Evolutionary conservation across 2,888 invertebrate genomes (phyloP), one percentile per base, ranked within the genome.

Genomic region (Phengaris alcon): DNA sequence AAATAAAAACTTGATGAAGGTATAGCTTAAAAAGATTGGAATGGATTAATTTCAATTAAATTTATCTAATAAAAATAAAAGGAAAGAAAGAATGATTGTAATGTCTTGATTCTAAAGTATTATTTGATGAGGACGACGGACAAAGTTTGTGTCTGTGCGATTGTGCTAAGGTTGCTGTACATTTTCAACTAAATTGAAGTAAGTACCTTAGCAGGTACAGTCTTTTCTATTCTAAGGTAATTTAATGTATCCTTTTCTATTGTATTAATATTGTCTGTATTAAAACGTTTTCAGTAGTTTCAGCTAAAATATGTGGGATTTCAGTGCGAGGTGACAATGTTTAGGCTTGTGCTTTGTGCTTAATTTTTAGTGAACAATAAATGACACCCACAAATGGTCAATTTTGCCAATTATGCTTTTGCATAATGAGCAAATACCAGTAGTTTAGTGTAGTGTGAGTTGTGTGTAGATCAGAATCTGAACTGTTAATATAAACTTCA

Each of bases 401-500:
- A 78, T 83, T 85, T 90, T 92, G 92, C 93, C 93, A 93, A 93
- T 93, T 92, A 92, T 93, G 93, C 91, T 87, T 86, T 84, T 83
- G 92, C 93, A 91, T 90, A 91, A 93, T 93, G 93, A 93, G 93
- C 92, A 91, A 93, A 93, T 93, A 93, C 93, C 86, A 81, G 80
- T 82, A 77, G 83, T 86, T 84, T 83, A 80, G 85, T 85, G 82
- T 83, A 78, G 87, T 52, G 77, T 79, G 89, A 91, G 87, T 89
- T 86, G 83, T 84, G 84, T 87, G 83, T 84, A 77, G 77, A 74
- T 79, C 72, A 72, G 76, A 79, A 76, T 77, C 74, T 73, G 77
- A 74, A 75, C 68, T 76, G 75, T 79, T 69, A 77, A 76, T 76
- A 75, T 74, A 74, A 74, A 75, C 48, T 74, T 73, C 73, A 77